Conservation (phyloP, 2,797 vertebrate species). For the Podargus strigoides region DNA sequence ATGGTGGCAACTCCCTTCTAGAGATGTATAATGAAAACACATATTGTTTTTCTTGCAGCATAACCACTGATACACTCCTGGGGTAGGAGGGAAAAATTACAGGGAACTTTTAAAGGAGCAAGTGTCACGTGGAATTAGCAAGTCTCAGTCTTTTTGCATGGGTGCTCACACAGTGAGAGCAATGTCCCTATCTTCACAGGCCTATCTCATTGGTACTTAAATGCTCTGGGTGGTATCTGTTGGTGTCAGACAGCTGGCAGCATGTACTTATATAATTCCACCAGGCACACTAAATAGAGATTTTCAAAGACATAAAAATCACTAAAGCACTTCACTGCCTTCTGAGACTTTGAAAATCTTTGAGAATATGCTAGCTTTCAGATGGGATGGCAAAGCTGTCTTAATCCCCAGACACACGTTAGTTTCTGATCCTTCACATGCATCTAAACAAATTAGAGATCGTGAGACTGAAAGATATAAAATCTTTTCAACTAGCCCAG, state of each 20-base stretch:
- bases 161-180: background rate
- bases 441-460: constrained; percentile 48
- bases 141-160: background rate
- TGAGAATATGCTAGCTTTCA: background rate
- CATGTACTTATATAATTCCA: background rate
- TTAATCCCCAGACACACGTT: background rate
- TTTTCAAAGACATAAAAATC: constrained; percentile 55
- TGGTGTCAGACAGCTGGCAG: constrained; percentile 24
- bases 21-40: background rate
- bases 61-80: background rate
- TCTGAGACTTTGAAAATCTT: constrained; percentile 28
- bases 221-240: background rate
- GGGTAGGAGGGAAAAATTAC: background rate
- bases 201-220: background rate
- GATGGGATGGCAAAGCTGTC: constrained; percentile 5
- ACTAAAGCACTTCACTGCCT: constrained; percentile 37
- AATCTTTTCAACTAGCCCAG: background rate
- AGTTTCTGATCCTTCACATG: constrained; percentile 12
- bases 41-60: background rate
- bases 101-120: background rate
- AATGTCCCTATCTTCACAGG: background rate
- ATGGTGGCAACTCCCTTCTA: background rate
- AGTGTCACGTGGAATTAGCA: background rate
- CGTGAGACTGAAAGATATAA: constrained; percentile 3
- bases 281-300: constrained; percentile 3